Evolutionary conservation across 2,888 invertebrate genomes (phyloP), one percentile per base, ranked within the genome.

Genomic region (Cheilosia vernalis): DNA sequence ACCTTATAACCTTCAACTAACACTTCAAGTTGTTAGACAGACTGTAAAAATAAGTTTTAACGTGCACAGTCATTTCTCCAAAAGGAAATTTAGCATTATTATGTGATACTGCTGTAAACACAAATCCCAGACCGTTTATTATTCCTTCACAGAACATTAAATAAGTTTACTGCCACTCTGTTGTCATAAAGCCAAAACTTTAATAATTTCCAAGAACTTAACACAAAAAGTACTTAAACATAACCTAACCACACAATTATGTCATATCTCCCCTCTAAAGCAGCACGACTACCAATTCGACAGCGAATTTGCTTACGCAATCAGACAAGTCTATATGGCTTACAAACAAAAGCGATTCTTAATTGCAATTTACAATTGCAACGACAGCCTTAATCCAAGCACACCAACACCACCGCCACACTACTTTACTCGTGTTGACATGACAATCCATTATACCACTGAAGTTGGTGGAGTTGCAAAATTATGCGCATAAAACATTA

Each of bases 371-470:
- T 49, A 47, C 37, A 10, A 74, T 58, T 58, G 44, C 63, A 67
- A 74, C 66, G 55, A 61, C 27, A 61, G 21, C 40, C 30, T 53
- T 30, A 42, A 15, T 24, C 51, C 51, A 51, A 60, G 15, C 58
- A 21, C 56, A 49, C 64, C 51, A 53, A 53, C 69, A 69, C 69
- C 33, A 55, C 17, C 42, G n/a, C 42, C 17, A 42, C 27, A 19
- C 13, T n/a, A 19, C 13, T 13, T 4, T 47, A 42, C 13, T 19
- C 30, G 30, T 53, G 56, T 53, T 53, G 66, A 69, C 55, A 67
- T 83, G 69, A 74, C 73, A 84, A 84, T 84, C 79, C 83, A 84
- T 78, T 84, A 79, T 37, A 13, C 13, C 37, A 37, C 13, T 37
- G 37, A 33, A 56, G 55, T 72, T 49, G 64, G 15, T 33, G 37